Evolutionary conservation across 64 coral and sea anemone species (phyloP).

Genomic region (Astreopora myriophthalma): DNA sequence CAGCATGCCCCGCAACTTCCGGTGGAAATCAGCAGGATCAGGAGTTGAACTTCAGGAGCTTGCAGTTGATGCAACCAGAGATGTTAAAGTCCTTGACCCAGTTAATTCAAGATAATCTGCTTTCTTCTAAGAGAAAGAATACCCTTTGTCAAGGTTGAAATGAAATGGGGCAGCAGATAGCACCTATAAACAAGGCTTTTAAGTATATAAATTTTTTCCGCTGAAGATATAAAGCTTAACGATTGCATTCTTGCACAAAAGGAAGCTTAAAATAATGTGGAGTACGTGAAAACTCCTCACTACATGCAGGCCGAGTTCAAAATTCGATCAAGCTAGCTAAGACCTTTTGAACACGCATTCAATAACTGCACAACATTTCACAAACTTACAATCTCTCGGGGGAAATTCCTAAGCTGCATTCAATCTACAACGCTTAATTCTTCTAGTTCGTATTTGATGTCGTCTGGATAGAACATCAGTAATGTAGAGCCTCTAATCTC

Average conservation of each 20-base stretch:
- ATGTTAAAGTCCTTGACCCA: too few relatives aligned
- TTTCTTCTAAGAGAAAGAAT: too few relatives aligned
- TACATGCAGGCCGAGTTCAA: too few relatives aligned
- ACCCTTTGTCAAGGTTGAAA: neutral
- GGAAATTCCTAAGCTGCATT: neutral
- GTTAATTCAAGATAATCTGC: too few relatives aligned
- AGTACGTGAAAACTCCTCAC: neutral
- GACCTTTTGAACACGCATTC: too few relatives aligned
- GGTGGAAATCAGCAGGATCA: too few relatives aligned
- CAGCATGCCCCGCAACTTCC: too few relatives aligned
- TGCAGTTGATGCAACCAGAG: too few relatives aligned
- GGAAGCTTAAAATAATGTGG: neutral
- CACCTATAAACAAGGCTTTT: neutral
- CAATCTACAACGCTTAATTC: neutral
- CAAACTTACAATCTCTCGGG: neutral
- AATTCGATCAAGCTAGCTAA: too few relatives aligned
- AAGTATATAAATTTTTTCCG: neutral
- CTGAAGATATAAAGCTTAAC: neutral
- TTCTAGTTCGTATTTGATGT: conserved; percentile 6
- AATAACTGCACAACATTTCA: neutral
- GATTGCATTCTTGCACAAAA: neutral
- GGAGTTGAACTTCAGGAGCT: too few relatives aligned
- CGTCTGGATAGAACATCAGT: neutral
- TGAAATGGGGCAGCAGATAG: neutral
- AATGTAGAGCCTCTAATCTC: neutral